Conservation (phyloP, 2,888 invertebrate species). For the Phoronis australis region DNA sequence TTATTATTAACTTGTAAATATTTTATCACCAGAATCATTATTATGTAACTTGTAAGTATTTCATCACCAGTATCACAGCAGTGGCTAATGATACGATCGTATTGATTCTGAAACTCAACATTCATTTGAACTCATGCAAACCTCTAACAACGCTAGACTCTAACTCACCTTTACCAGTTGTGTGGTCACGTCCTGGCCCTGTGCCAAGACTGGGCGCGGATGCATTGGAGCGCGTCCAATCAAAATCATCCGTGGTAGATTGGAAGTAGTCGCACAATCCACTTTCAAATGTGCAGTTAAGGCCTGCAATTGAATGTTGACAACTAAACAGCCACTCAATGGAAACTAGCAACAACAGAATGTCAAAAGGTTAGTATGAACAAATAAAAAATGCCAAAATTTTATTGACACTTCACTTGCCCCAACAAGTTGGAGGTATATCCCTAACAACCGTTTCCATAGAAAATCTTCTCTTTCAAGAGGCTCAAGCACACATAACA, state of each 20-base stretch:
- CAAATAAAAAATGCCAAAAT: no score
- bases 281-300: constrained; percentile 10
- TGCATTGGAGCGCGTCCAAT: constrained; percentile 32
- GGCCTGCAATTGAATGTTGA: not conserved
- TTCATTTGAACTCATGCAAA: constrained; percentile 4
- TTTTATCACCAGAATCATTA: no score
- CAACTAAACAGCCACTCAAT: no score
- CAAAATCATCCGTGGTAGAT: constrained; percentile 27
- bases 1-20: no score
- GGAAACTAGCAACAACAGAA: no score
- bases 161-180: constrained; percentile 20
- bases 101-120: constrained; percentile 9
- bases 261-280: constrained; percentile 15
- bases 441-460: no score
- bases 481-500: constrained; percentile 1
- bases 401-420: no score
- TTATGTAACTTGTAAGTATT: not conserved
- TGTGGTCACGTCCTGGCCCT: constrained; percentile 42
- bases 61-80: constrained; percentile 8
- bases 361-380: no score
- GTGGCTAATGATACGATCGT: not conserved
- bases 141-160: no score
- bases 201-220: constrained; percentile 26
- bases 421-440: no score
- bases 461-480: not conserved